These are phyloP conservation scores for Silurus lanzhouensis DNA, from an alignment of 2,797 vertebrate species.

Conservation along the genomic window DNA sequence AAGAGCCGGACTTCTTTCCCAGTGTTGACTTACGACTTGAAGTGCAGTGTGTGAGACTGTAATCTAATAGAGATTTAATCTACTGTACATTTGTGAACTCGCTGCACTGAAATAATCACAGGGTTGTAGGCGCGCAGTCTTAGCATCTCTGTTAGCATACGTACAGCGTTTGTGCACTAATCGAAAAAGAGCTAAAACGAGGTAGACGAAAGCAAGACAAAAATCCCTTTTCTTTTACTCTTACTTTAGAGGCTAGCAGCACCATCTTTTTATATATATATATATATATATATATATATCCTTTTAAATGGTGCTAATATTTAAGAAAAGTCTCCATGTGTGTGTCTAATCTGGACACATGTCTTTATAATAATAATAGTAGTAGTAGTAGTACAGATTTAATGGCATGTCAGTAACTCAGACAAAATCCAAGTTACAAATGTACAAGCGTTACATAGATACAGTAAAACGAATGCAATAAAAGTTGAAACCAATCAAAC, in stretches of 20 bases:
- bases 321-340: no score
- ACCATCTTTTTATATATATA: no score
- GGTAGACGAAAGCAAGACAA: background rate
- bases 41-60: background rate
- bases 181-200: background rate
- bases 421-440: no score
- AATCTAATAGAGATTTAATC: constrained; percentile 37
- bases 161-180: background rate
- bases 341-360: no score
- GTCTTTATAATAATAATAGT: no score
- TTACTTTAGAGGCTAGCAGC: background rate
- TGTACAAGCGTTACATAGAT: no score
- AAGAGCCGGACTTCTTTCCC: constrained; percentile 4
- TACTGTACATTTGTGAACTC: constrained; percentile 18
- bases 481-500: no score
- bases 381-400: no score
- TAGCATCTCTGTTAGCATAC: background rate
- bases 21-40: constrained; percentile 23
- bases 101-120: background rate
- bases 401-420: no score
- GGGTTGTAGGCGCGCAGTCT: background rate
- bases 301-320: no score
- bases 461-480: no score
- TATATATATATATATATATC: no score
- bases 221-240: background rate